Evolutionary conservation across 2,113 vertebrate genomes (phyloP), one percentile per base, ranked within the genome.

Genomic region (Takifugu flavidus): DNA sequence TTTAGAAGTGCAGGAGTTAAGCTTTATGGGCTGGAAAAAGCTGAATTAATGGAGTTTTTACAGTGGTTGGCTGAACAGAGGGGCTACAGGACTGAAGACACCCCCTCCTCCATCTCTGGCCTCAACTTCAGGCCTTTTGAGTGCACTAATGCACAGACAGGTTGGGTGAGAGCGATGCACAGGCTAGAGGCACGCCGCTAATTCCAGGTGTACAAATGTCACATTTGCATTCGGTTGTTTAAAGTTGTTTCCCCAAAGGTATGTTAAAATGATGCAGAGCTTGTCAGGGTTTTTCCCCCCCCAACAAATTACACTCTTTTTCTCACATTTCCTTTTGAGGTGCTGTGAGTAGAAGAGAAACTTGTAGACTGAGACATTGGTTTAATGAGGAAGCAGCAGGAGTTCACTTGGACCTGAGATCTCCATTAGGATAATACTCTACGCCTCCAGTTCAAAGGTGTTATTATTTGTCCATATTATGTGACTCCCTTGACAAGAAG

Each of bases 31-130:
- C 39, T 65, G 69, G 46, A 76, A 72, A 78, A 69, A 75, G 66
- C 77, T 65, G 62, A 75, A 82, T 76, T 74, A 78, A 75, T 58
- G 50, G 70, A 75, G 70, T 86, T 84, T 88, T 80, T 43, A 47
- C 52, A 53, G 73, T 13, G 25, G 46, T 25, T 79, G 70, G 70
- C 44, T 66, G 49, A 79, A 69, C 31, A 26, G 65, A 75, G 73
- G 70, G 74, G 62, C 69, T 64, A 56, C 73, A 65, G 53, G 65
- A 77, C 74, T 25, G 44, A 52, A 73, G 53, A 58, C 53, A 52
- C 60, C 29, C 34, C 25, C 27, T 54, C 2, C 34, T 34, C 8
- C 14, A 28, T 13, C 47, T 64, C 56, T 43, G 53, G 65, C 57
- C 52, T 58, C 8, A 10, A 39, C 5, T 67, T 53, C 54, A 55